These are phyloP conservation scores for Lamprologus callipterus DNA, from an alignment of 2,113 vertebrate species.

Conservation along the genomic window DNA sequence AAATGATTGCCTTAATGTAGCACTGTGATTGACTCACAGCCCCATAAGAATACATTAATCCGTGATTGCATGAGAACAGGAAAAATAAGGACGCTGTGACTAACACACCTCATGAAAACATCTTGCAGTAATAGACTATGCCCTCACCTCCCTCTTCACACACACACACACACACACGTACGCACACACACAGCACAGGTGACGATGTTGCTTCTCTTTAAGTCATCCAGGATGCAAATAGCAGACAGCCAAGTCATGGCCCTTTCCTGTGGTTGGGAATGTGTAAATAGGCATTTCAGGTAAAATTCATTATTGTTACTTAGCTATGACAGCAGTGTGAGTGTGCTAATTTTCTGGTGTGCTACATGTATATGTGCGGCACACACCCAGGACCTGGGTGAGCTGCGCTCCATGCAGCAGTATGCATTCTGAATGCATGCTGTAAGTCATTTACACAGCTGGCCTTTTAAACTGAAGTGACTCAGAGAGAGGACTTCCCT, in stretches of 20 bases:
- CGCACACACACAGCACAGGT: not conserved
- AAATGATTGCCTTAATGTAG: not conserved
- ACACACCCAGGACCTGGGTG: constrained; percentile 46
- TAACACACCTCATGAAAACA: constrained; percentile 45
- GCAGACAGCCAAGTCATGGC: constrained; percentile 32
- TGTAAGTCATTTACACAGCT: constrained; percentile 75
- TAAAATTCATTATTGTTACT: not conserved
- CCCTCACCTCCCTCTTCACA: not conserved
- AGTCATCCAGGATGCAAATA: constrained; percentile 51
- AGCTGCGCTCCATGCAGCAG: constrained; percentile 34
- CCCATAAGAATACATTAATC: not conserved
- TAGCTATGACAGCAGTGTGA: not conserved
- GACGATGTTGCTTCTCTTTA: constrained; percentile 22
- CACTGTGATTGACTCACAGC: not conserved
- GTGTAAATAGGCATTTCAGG: not conserved
- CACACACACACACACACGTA: not conserved
- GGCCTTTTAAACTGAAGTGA: constrained; percentile 64
- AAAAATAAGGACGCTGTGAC: constrained; percentile 40
- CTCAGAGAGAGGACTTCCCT: constrained; percentile 60
- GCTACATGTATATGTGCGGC: not conserved
- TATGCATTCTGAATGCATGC: constrained; percentile 65
- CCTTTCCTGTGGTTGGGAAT: not conserved
- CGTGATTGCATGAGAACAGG: constrained; percentile 4
- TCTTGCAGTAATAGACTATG: constrained; percentile 22
- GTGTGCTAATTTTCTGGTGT: not conserved